These are phyloP conservation scores for Oryzaephilus surinamensis DNA, from an alignment of 1,140 invertebrate genomes.

Conservation along the genomic window DNA sequence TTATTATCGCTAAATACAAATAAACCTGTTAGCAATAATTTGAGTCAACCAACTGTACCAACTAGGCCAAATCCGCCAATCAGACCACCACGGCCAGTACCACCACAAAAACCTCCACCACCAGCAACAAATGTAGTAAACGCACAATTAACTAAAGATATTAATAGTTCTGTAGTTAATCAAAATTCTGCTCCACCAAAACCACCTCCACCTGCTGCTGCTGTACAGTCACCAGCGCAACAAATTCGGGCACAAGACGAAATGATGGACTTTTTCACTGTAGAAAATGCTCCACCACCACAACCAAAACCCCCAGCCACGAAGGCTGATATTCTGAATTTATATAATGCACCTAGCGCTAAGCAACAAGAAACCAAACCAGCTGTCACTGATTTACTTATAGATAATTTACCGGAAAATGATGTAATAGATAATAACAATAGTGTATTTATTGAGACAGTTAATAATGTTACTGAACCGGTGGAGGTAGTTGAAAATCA, in stretches of 20 bases:
- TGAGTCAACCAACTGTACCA: no score
- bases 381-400: conserved; percentile 30
- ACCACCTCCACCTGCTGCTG: conserved; percentile 24
- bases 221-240: conserved; percentile 22
- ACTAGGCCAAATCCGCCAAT: conserved; percentile 38
- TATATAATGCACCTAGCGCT: conserved; percentile 46
- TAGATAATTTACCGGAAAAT: conserved; percentile 22
- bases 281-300: conserved; percentile 27
- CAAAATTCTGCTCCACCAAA: conserved; percentile 26
- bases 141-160: conserved; percentile 36
- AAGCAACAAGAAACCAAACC: conserved; percentile 29
- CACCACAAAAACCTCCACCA: conserved; percentile 14
- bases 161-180: no score
- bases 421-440: conserved; percentile 6
- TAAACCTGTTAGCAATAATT: conserved; percentile 34
- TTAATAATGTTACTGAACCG: background rate
- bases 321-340: conserved; percentile 53
- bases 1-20: conserved; percentile 18
- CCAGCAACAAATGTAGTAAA: no score
- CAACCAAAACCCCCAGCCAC: conserved; percentile 39
- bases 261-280: conserved; percentile 41
- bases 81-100: conserved; percentile 9
- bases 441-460: conserved; percentile 1
- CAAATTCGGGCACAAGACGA: conserved; percentile 15
- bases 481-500: background rate